Evolutionary conservation across 2,888 invertebrate species (phyloP).

Genomic region (Leptinotarsa peninsularis): DNA sequence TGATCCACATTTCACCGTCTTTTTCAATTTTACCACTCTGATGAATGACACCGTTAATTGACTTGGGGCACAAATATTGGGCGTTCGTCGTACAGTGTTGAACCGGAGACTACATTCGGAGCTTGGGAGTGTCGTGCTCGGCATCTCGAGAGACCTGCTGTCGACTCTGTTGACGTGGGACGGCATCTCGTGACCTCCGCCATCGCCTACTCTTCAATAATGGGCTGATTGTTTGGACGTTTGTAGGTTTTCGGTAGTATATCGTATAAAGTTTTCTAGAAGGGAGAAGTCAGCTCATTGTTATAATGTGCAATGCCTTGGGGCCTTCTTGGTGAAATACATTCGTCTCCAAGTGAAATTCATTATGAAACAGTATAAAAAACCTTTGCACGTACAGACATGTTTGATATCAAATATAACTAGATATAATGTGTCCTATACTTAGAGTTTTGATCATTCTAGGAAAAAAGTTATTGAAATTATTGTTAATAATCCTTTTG

Average conservation of each 20-base stretch:
- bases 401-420: too few species aligned
- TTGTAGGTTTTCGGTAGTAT: constrained; percentile 37
- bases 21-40: constrained; percentile 44
- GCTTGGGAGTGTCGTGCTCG: constrained; percentile 54
- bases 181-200: constrained; percentile 58
- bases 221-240: constrained; percentile 43
- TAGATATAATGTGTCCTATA: too few species aligned
- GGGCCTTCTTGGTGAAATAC: too few species aligned
- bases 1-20: constrained; percentile 43
- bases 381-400: too few species aligned
- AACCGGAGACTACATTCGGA: constrained; percentile 31
- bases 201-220: constrained; percentile 35
- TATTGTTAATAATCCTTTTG: too few species aligned
- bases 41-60: constrained; percentile 48
- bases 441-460: too few species aligned
- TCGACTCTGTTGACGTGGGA: constrained; percentile 61
- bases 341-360: too few species aligned
- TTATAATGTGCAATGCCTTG: too few species aligned
- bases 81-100: constrained; percentile 16
- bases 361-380: too few species aligned
- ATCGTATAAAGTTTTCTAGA: background rate
- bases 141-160: constrained; percentile 59
- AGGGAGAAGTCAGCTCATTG: too few species aligned
- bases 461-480: too few species aligned
- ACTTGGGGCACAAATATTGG: constrained; percentile 45